Base-by-base conservation (phyloP, 1,140 invertebrate genomes). In the Drosophila murphyi region DNA sequence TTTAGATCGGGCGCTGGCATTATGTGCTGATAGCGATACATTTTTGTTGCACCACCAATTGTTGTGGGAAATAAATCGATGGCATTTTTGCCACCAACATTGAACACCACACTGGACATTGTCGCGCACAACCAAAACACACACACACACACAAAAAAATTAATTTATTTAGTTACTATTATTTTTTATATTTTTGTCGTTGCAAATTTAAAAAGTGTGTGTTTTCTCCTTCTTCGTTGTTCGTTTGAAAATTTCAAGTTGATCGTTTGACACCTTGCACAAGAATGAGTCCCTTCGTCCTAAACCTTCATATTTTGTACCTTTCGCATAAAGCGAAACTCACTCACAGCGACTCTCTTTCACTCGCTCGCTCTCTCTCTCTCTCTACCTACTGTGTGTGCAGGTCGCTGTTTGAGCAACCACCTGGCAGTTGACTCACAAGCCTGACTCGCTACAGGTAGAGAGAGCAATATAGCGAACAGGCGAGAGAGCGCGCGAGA, bases 221-320 rank as follows among this genome's bases (percentile, higher is more conserved):
- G 28, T 6, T 50, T 70, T 39, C 41, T 47, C 70, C 71, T 72
- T 75, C 57, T 73, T 61, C 51, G 55, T 54, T 82, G 61, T 76
- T 67, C 76, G 56, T 70, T 77, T 37, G 2, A 43, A 43, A 51
- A 34, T 28, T 61, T 80, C 67, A 83, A 83, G 77, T 88, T 88
- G 85, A 88, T 88, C 83, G 85, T 71, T 77, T 80, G 80, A 88
- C 85, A 88, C 86, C 85, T 89, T 89, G 74, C 85, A 89, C 80
- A 88, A 89, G 83, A 88, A 85, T 88, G 83, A 88, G 83, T 89
- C 83, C 83, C 83, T 88, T 88, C 85, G 83, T 88, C 83, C 83
- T 88, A 88, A 83, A 89, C 85, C 83, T 76, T 89, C 80, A 72
- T 76, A 68, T 88, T 88, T 78, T 88, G 83, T 88, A 88, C 83